Evolutionary conservation across 1,140 invertebrate species (phyloP).

Genomic region (Whitmania pigra): DNA sequence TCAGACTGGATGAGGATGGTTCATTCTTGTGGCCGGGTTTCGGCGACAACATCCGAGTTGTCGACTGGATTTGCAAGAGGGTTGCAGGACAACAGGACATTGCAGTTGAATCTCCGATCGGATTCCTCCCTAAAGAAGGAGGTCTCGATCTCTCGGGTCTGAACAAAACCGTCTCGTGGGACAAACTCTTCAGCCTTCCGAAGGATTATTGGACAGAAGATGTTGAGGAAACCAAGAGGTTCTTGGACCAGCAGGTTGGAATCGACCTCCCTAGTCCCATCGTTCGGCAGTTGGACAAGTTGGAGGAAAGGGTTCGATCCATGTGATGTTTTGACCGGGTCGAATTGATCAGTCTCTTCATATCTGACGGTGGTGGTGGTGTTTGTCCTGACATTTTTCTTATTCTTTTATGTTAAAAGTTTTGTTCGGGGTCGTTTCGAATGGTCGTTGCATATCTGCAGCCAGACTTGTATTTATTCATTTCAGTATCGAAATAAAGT

Average conservation of each 20-base stretch:
- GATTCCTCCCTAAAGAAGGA: conserved; percentile 34
- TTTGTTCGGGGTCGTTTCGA: no score
- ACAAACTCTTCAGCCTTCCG: conserved; percentile 72
- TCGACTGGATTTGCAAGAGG: conserved; percentile 82
- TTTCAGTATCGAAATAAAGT: no score
- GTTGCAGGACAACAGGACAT: conserved; percentile 55
- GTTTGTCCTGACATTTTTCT: no score
- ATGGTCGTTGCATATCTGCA: no score
- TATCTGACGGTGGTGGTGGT: no score
- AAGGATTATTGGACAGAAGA: conserved; percentile 87
- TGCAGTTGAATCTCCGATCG: conserved; percentile 34
- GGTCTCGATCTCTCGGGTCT: conserved; percentile 17
- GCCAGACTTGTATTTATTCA: no score
- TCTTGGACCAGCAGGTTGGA: conserved; percentile 67
- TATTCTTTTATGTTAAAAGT: no score
- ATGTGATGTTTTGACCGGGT: conserved; percentile 14
- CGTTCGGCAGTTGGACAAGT: conserved; percentile 56
- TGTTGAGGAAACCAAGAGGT: conserved; percentile 64
- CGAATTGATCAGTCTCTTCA: background rate
- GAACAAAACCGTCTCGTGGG: conserved; percentile 37
- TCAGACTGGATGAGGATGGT: conserved; percentile 61
- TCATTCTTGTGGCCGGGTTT: conserved; percentile 96
- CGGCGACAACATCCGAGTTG: conserved; percentile 83
- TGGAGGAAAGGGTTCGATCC: conserved; percentile 46
- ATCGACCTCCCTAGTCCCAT: conserved; percentile 69